phyloP scores from a whole-genome alignment of 2,113 vertebrate genomes.

The Tetrax tetrax region DNA sequence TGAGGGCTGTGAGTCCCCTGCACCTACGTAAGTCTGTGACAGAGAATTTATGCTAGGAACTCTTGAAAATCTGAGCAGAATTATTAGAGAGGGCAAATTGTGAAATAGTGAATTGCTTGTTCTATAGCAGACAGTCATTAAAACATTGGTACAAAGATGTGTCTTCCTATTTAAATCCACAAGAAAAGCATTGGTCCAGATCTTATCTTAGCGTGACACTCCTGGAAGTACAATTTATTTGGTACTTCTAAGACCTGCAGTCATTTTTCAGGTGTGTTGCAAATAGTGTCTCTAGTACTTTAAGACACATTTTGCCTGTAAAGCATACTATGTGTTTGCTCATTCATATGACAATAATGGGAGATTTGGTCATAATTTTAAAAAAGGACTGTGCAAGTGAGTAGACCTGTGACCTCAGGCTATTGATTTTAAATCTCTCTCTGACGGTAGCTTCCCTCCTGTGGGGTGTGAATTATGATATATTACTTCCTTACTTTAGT shows the following conservation, averaged over 20 bases:
- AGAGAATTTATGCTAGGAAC: background rate
- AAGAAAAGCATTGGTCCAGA: background rate
- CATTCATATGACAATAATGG: background rate
- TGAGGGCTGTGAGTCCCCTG: background rate
- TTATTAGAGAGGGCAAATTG: background rate
- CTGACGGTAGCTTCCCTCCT: background rate
- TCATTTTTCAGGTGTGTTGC: background rate
- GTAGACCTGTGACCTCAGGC: background rate
- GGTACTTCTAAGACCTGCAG: background rate
- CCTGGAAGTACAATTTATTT: background rate
- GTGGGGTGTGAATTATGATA: background rate
- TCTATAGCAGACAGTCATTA: fast-evolving
- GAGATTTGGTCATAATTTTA: background rate
- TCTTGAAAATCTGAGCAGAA: background rate
- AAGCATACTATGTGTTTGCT: background rate
- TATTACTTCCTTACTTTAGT: background rate
- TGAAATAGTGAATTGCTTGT: background rate
- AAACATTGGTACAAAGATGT: background rate
- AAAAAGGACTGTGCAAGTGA: background rate
- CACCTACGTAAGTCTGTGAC: fast-evolving
- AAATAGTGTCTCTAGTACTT: background rate
- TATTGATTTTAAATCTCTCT: background rate
- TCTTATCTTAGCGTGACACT: background rate
- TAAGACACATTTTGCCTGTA: background rate
- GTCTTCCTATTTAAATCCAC: background rate